A percentile compares a stretch with the other conserved stretches of the same genome.
These are phyloP conservation scores for Gisinianus flammeolus DNA, from an alignment of 2,888 invertebrate species.

Conservation along the genomic window DNA sequence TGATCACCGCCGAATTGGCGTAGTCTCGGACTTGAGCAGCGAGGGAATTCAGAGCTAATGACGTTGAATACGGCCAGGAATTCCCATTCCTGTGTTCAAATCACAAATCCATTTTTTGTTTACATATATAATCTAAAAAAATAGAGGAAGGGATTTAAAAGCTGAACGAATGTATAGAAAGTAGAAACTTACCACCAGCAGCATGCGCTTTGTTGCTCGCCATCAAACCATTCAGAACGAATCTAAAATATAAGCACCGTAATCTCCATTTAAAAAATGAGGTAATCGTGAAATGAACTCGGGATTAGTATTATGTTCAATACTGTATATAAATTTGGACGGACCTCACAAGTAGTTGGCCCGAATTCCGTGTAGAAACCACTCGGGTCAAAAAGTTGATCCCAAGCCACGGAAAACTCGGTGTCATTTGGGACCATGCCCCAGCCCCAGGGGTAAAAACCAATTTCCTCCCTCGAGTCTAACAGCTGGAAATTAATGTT, in stretches of 20 bases:
- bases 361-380: slow-evolving; percentile 52
- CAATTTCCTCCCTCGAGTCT: slow-evolving; percentile 56
- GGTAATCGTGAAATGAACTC: no score
- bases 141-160: no score
- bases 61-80: slow-evolving; percentile 57
- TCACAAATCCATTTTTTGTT: background rate
- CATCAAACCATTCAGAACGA: slow-evolving; percentile 54
- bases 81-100: slow-evolving; percentile 57
- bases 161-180: no score
- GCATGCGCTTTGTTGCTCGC: slow-evolving; percentile 55
- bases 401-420: slow-evolving; percentile 48
- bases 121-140: background rate
- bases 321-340: no score
- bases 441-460: slow-evolving; percentile 55
- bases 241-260: no score
- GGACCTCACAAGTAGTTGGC: slow-evolving; percentile 55
- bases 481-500: slow-evolving; percentile 52
- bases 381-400: slow-evolving; percentile 47
- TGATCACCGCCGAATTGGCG: slow-evolving; percentile 31
- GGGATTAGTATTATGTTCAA: no score
- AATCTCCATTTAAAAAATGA: no score
- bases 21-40: slow-evolving; percentile 52
- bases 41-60: slow-evolving; percentile 47
- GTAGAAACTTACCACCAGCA: slow-evolving; percentile 55
- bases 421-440: slow-evolving; percentile 46